These are phyloP conservation scores for Chaetodon auriga DNA, from an alignment of 2,113 vertebrate species.

Conservation along the genomic window DNA sequence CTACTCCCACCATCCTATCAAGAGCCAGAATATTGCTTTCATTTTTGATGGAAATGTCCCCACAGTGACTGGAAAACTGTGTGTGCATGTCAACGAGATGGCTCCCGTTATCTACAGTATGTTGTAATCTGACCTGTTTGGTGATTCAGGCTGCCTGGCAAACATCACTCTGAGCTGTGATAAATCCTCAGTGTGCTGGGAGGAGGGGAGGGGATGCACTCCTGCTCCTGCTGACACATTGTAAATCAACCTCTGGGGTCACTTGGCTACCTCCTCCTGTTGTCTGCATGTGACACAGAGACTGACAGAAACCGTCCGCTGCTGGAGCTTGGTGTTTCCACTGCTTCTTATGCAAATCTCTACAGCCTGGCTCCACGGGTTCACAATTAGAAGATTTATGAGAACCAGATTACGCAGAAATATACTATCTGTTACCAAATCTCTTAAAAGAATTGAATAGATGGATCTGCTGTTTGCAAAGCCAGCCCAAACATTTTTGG, in stretches of 20 bases:
- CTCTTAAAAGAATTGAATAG: too few species aligned
- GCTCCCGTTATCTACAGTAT: constrained; percentile 10
- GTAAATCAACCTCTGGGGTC: constrained; percentile 75
- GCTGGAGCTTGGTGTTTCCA: constrained; percentile 4
- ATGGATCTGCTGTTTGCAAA: too few species aligned
- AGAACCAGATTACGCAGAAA: neutral
- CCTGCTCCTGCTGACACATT: constrained; percentile 57
- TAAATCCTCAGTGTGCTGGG: constrained; percentile 55
- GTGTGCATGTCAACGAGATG: neutral
- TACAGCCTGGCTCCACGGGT: neutral
- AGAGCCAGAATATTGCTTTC: too few species aligned
- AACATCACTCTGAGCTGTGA: constrained; percentile 42
- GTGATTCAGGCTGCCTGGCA: constrained; percentile 60
- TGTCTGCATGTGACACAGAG: constrained; percentile 28
- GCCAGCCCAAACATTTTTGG: too few species aligned
- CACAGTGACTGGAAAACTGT: too few species aligned
- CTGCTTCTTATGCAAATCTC: neutral
- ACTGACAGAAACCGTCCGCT: constrained; percentile 5
- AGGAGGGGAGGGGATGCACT: constrained; percentile 23
- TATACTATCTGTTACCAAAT: neutral
- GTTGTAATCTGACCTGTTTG: constrained; percentile 58
- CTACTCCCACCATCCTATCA: too few species aligned
- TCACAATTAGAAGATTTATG: neutral
- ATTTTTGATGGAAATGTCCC: too few species aligned
- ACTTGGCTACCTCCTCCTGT: constrained; percentile 58